Evolutionary conservation across 2,888 invertebrate genomes (phyloP), one percentile per base, ranked within the genome.

Genomic region (Xanthorhoe designata): DNA sequence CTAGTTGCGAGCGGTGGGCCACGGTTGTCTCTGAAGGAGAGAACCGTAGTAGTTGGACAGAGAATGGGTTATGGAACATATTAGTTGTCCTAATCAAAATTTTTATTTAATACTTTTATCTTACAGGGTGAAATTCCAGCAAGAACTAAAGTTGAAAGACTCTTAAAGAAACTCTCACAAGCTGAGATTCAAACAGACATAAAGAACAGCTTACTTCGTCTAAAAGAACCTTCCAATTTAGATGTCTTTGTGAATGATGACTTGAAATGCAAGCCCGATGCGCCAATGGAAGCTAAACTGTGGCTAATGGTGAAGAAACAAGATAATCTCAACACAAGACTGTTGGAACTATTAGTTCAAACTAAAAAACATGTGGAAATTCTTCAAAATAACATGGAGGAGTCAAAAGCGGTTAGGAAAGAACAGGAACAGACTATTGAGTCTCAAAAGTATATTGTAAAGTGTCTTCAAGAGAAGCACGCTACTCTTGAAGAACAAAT

Each of bases 401-500:
- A 88, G 24, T 71, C 77, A 1, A 85, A 75, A 60, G 66, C 69
- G n/a, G 73, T 80, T 5, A 87, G 81, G 56, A 86, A 78, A 66
- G 87, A 87, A 35, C 80, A 85, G 67, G 89, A 91, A 68, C 83
- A 87, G 62, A 86, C 78, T 70, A 76, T 87, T 42, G 89, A 92
- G 51, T 86, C 85, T 13, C 78, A 88, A 47, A 92, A 90, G 70
- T 92, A 92, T 73, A 83, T 91, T 71, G 85, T 90, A 0, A 92
- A 92, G 76, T 88, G 90, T 72, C 80, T 92, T 38, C 92, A 92
- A 75, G 92, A 92, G 68, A 92, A 92, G 76, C 88, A 91, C 72
- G 86, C 91, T 6, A 89, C 91, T 32, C 81, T 90, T 62, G 92
- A 92, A 67, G 92, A 92, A 75, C 92, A 92, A 77, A 87, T 92